phyloP scores from a whole-genome alignment of 1,140 invertebrate genomes.

The Steinernema khuongi region DNA sequence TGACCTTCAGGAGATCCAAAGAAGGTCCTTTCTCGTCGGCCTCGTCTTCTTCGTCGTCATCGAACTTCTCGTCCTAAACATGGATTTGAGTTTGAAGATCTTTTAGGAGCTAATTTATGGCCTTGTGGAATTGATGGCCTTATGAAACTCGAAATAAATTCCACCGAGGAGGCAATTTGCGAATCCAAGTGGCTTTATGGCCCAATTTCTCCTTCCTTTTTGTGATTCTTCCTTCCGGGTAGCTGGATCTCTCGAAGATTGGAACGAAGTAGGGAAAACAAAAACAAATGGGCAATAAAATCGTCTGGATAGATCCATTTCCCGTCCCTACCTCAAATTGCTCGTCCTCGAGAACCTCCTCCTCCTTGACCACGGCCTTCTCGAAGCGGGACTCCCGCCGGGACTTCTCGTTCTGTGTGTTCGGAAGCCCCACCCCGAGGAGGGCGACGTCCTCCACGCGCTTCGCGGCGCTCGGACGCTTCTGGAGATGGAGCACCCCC shows the following conservation, averaged over 20 bases:
- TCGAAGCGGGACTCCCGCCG: background rate
- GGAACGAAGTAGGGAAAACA: background rate
- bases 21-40: slow-evolving; percentile 54
- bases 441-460: slow-evolving; percentile 19
- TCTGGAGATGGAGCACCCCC: slow-evolving; percentile 37
- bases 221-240: no score
- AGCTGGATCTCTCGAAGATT: slow-evolving; percentile 6
- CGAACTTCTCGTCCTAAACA: slow-evolving; percentile 21
- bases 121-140: slow-evolving; percentile 1
- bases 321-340: no score
- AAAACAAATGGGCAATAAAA: slow-evolving; percentile 23
- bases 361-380: background rate
- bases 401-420: slow-evolving; percentile 29
- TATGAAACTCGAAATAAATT: background rate
- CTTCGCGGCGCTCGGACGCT: slow-evolving; percentile 18
- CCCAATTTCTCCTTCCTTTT: no score
- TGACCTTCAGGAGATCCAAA: slow-evolving; percentile 64
- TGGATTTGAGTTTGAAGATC: no score
- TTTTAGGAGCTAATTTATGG: slow-evolving; percentile 23
- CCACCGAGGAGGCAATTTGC: no score
- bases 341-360: no score
- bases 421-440: slow-evolving; percentile 30
- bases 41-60: slow-evolving; percentile 37
- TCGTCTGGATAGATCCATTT: no score
- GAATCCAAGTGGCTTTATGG: no score